Percentiles rank a stretch among this genome's conserved stretches.
Conservation (phyloP, 2,888 invertebrate species). For the Phanerotoma sp. region DNA sequence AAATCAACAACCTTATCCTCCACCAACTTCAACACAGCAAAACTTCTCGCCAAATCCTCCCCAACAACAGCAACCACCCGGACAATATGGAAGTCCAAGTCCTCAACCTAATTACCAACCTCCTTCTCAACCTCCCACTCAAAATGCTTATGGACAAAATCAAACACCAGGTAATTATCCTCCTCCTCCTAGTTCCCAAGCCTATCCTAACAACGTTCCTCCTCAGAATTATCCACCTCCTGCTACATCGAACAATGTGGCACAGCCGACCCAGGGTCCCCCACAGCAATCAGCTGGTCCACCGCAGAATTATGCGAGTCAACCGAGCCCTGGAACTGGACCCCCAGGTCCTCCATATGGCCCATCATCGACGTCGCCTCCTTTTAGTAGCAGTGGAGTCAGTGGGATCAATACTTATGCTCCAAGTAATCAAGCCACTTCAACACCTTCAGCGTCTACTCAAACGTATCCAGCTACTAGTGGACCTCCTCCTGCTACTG, state of each 20-base stretch:
- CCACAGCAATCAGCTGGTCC: conserved; percentile 63
- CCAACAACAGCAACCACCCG: conserved; percentile 41
- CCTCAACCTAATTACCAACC: conserved; percentile 54
- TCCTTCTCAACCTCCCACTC: conserved; percentile 46
- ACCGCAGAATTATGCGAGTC: conserved; percentile 60
- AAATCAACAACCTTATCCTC: conserved; percentile 69
- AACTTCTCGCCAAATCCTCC: conserved; percentile 56
- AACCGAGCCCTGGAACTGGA: conserved; percentile 61
- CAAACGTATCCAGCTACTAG: conserved; percentile 66
- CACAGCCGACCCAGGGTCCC: conserved; percentile 47
- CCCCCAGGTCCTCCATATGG: conserved; percentile 50
- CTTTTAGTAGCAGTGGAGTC: conserved; percentile 49
- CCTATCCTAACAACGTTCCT: conserved; percentile 57
- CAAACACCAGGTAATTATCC: conserved; percentile 57
- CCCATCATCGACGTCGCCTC: conserved; percentile 54
- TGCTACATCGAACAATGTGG: conserved; percentile 43
- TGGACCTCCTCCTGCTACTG: conserved; percentile 52
- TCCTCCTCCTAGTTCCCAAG: conserved; percentile 55
- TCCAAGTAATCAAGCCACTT: conserved; percentile 54
- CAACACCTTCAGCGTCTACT: conserved; percentile 58
- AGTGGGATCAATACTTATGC: conserved; percentile 53
- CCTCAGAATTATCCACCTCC: conserved; percentile 59
- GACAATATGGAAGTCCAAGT: conserved; percentile 57
- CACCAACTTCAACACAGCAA: conserved; percentile 58
- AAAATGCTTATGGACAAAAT: conserved; percentile 51